Evolutionary conservation across 2,797 vertebrate species (phyloP).

Genomic region (Fistularia tabacaria): DNA sequence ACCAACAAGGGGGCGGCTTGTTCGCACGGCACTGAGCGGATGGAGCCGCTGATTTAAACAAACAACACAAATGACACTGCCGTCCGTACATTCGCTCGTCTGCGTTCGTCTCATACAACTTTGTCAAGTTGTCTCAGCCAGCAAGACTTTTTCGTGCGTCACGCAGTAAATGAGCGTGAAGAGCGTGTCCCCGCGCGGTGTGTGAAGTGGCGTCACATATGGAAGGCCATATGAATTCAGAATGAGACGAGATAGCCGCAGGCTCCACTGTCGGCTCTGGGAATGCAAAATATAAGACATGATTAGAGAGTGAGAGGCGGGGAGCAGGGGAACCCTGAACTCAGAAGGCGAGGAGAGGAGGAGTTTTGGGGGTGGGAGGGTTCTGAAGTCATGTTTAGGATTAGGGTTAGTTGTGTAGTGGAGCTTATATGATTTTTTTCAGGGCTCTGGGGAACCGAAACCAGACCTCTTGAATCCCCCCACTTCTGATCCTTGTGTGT

Average conservation of each 20-base stretch:
- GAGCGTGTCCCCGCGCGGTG: slow-evolving; percentile 21
- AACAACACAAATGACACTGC: no score
- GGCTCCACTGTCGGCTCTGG: slow-evolving; percentile 46
- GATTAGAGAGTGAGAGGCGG: slow-evolving; percentile 42
- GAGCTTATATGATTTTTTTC: slow-evolving; percentile 43
- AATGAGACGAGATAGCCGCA: slow-evolving; percentile 58
- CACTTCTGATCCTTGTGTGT: slow-evolving; percentile 10
- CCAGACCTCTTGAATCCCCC: slow-evolving; percentile 12
- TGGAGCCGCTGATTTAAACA: no score
- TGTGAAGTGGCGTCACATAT: slow-evolving; percentile 51
- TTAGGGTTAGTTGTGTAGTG: slow-evolving; percentile 48
- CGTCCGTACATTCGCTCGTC: no score
- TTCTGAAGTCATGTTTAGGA: slow-evolving; percentile 62
- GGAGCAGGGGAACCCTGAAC: slow-evolving; percentile 3
- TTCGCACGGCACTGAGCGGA: slow-evolving; percentile 24
- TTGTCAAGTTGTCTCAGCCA: no score
- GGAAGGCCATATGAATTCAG: slow-evolving; percentile 47
- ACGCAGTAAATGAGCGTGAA: no score
- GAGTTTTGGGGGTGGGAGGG: slow-evolving; percentile 8
- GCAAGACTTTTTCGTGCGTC: no score
- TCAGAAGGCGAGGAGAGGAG: slow-evolving; percentile 9
- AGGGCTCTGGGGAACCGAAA: slow-evolving; percentile 42
- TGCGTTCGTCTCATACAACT: no score
- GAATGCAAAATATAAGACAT: slow-evolving; percentile 65
- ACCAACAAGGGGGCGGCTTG: slow-evolving; percentile 54